Evolutionary conservation across 2,113 vertebrate genomes (phyloP).

Genomic region (Capricornis sumatraensis): DNA sequence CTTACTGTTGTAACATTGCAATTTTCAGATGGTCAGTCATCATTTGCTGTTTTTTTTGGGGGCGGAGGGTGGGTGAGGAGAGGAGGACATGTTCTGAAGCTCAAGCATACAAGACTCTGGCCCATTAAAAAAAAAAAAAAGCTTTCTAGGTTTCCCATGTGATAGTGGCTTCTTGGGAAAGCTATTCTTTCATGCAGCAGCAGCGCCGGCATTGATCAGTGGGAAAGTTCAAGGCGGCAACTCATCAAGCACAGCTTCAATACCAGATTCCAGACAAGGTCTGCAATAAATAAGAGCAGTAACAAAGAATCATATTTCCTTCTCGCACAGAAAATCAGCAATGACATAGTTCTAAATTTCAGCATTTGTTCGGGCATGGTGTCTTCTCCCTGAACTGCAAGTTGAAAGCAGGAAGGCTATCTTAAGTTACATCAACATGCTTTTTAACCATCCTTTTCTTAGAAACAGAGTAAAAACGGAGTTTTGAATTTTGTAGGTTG

Average conservation of each 20-base stretch:
- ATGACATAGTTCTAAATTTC: constrained; percentile 79
- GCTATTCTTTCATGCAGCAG: constrained; percentile 81
- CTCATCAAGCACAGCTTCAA: constrained; percentile 85
- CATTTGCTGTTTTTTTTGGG: constrained; percentile 58
- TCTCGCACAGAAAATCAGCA: constrained; percentile 77
- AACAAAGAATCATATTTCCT: constrained; percentile 83
- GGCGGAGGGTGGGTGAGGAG: not conserved
- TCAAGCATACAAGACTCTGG: constrained; percentile 72
- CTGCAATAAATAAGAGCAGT: constrained; percentile 85
- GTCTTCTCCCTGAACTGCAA: constrained; percentile 56
- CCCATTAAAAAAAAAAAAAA: not conserved
- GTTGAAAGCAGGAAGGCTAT: constrained; percentile 57
- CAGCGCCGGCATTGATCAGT: constrained; percentile 84
- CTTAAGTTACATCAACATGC: constrained; percentile 54
- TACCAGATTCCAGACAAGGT: constrained; percentile 83
- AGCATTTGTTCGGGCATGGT: constrained; percentile 64
- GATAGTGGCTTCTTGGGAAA: constrained; percentile 78
- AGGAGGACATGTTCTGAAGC: constrained; percentile 55
- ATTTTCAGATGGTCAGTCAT: constrained; percentile 76
- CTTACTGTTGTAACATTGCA: constrained; percentile 70
- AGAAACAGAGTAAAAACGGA: constrained; percentile 58
- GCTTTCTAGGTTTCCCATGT: constrained; percentile 73
- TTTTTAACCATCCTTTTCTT: constrained; percentile 62
- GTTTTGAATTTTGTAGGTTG: constrained; percentile 64
- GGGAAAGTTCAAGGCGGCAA: constrained; percentile 86